Conservation (phyloP, 1,140 invertebrate genomes). For the Drosophila teissieri region DNA sequence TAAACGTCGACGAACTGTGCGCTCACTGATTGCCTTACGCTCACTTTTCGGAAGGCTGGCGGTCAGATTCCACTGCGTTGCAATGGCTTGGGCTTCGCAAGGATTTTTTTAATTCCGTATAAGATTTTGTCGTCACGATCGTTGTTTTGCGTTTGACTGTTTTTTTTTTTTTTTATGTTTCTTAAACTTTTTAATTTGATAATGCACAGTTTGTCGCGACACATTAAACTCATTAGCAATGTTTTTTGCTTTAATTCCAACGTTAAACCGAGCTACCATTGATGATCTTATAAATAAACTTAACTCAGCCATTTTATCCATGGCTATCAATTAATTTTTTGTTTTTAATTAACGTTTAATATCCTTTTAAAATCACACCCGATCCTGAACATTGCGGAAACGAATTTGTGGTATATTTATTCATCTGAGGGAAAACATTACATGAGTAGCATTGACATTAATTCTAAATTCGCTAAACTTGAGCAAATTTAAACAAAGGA, state of each 20-base stretch:
- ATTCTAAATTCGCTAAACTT: no score
- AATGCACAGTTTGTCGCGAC: no score
- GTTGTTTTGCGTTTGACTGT: no score
- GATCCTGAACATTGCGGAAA: background rate
- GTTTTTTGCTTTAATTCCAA: slow-evolving; percentile 3
- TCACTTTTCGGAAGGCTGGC: no score
- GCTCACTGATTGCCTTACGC: no score
- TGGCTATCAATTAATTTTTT: slow-evolving; percentile 1
- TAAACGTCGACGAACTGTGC: no score
- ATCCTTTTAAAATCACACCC: background rate
- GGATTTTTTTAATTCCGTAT: background rate
- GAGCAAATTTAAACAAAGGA: no score
- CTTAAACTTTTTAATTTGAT: background rate
- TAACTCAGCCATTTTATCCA: slow-evolving; percentile 12
- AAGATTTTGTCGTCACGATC: no score
- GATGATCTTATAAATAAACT: slow-evolving; percentile 6
- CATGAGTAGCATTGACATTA: no score
- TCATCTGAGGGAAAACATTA: no score
- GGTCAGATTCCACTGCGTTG: no score
- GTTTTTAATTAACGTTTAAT: background rate
- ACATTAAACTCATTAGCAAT: slow-evolving; percentile 21
- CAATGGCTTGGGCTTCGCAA: background rate
- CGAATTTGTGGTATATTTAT: background rate
- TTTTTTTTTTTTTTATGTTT: background rate
- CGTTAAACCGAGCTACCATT: slow-evolving; percentile 16